Conservation (phyloP, 53 echinoderm and acorn worm genomes). For the Paracentrotus lividus region DNA sequence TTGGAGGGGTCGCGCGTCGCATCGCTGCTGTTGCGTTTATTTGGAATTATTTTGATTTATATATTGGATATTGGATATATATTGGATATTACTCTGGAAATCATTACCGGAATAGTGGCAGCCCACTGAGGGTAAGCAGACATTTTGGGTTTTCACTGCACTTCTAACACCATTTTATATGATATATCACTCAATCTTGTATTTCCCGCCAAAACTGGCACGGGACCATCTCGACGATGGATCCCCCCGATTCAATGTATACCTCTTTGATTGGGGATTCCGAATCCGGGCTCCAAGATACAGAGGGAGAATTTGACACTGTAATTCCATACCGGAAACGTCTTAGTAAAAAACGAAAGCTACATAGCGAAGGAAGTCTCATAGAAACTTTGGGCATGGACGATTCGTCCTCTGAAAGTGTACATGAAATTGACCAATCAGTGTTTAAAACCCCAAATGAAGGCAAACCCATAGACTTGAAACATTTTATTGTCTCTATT, state of each 20-base stretch:
- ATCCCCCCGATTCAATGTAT: too few relatives aligned
- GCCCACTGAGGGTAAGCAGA: not conserved
- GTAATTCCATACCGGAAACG: too few relatives aligned
- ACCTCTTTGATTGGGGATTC: not conserved
- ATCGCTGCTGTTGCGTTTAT: too few relatives aligned
- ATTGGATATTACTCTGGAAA: too few relatives aligned
- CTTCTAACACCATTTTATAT: not conserved
- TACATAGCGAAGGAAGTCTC: not conserved
- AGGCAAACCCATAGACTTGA: too few relatives aligned
- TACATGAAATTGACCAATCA: not conserved
- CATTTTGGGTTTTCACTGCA: not conserved
- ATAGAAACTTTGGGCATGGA: not conserved
- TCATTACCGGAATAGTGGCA: not conserved
- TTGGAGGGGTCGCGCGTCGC: too few relatives aligned
- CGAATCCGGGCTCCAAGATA: not conserved
- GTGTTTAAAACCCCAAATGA: not conserved
- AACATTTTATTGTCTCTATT: not conserved
- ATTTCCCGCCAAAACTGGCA: slow-evolving; percentile 15
- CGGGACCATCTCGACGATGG: not conserved
- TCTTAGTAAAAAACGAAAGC: not conserved
- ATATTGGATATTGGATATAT: too few relatives aligned
- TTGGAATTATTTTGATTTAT: too few relatives aligned
- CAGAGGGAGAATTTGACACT: too few relatives aligned
- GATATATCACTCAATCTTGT: not conserved
- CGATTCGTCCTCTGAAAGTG: not conserved